Evolutionary conservation across 2,888 invertebrate genomes (phyloP).

Genomic region (Diplolepis rosae): DNA sequence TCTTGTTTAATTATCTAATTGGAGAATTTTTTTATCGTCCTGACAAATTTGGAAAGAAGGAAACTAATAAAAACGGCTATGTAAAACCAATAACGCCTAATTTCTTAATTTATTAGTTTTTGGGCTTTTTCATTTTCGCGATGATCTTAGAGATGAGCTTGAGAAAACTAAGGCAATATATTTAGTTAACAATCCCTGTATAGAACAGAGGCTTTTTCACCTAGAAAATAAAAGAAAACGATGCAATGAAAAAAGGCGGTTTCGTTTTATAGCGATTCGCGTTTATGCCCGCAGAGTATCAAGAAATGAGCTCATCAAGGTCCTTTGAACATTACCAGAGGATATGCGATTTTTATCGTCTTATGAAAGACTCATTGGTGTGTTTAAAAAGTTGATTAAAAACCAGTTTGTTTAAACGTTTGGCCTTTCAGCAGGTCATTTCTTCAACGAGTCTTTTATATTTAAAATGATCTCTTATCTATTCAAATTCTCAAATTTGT

Average conservation of each 20-base stretch:
- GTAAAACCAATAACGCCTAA: background rate
- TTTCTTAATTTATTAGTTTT: background rate
- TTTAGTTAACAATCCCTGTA: no score
- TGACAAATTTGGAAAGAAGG: background rate
- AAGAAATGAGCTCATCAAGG: slow-evolving; percentile 30
- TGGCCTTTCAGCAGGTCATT: slow-evolving; percentile 24
- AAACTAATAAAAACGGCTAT: background rate
- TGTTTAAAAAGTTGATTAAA: slow-evolving; percentile 24
- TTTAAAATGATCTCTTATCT: background rate
- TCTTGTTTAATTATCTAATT: background rate
- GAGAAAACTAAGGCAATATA: no score
- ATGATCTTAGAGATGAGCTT: no score
- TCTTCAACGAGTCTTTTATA: slow-evolving; percentile 18
- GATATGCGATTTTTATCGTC: slow-evolving; percentile 24
- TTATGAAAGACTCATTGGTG: slow-evolving; percentile 25
- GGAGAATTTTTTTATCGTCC: slow-evolving; percentile 2
- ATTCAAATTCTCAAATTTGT: background rate
- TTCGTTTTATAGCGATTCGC: slow-evolving; percentile 12
- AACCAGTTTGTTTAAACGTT: slow-evolving; percentile 12
- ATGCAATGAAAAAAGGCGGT: slow-evolving; percentile 23
- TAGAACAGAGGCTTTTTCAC: background rate
- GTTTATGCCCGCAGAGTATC: slow-evolving; percentile 19
- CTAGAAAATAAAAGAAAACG: slow-evolving; percentile 15
- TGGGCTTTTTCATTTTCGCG: no score
- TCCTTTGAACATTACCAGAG: slow-evolving; percentile 29